phyloP scores from a whole-genome alignment of 2,888 invertebrate genomes.

The Drosophila austrosaltans region DNA sequence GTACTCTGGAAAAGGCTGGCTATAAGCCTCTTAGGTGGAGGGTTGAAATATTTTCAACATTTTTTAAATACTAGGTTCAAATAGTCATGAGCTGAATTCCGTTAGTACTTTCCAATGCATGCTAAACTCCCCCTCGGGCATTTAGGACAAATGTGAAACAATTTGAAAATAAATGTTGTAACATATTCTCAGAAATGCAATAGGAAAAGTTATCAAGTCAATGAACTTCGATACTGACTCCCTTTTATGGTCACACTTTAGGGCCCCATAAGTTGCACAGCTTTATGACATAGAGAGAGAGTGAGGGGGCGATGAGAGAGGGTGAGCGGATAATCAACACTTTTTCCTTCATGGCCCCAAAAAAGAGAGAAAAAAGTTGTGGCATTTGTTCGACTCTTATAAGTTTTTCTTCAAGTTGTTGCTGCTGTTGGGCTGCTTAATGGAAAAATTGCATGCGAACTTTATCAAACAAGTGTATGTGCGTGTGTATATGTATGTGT shows the following conservation, averaged over 20 bases:
- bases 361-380: not conserved
- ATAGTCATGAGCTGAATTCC: not conserved
- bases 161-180: not conserved
- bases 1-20: not conserved
- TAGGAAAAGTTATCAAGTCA: not conserved
- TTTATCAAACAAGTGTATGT: slow-evolving; percentile 23
- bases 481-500: slow-evolving; percentile 8
- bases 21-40: not conserved
- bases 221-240: slow-evolving; percentile 1
- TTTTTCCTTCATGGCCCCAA: not conserved
- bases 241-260: not conserved
- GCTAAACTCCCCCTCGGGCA: not conserved
- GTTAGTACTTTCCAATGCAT: not conserved
- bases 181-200: not conserved
- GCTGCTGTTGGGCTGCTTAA: slow-evolving; percentile 45
- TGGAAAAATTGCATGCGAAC: slow-evolving; percentile 77
- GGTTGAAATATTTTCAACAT: not conserved
- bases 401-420: slow-evolving; percentile 28
- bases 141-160: slow-evolving; percentile 2
- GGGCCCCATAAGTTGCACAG: slow-evolving; percentile 2
- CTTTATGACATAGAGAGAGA: not conserved
- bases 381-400: slow-evolving; percentile 12
- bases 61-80: not conserved
- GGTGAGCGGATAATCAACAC: slow-evolving; percentile 3
- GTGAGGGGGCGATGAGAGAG: not conserved